phyloP scores from a whole-genome alignment of 2,113 vertebrate genomes.

The Ictalurus punctatus region DNA sequence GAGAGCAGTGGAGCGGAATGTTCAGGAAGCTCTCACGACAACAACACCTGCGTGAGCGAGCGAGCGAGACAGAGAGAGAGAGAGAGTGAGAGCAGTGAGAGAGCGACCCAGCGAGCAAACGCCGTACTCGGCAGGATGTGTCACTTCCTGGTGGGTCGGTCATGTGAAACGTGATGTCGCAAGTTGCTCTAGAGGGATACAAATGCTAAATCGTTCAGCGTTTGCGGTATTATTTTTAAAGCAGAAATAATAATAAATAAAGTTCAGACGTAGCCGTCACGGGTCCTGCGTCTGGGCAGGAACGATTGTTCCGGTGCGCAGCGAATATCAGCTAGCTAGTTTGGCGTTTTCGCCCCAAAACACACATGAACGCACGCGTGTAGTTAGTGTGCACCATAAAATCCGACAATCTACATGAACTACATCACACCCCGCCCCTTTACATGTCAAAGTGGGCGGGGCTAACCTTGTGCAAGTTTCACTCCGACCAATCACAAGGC shows the following conservation, averaged over 20 bases:
- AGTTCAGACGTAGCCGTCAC: neutral
- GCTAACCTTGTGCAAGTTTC: neutral
- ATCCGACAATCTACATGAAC: neutral
- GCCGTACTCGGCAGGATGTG: neutral
- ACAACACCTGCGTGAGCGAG: constrained; percentile 34
- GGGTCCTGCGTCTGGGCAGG: no score
- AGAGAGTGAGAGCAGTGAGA: neutral
- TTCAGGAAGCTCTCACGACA: constrained; percentile 48
- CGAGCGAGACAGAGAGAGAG: neutral
- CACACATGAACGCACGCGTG: neutral
- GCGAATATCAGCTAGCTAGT: neutral
- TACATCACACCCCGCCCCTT: neutral
- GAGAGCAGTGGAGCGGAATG: constrained; percentile 37
- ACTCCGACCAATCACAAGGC: neutral
- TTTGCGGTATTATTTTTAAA: neutral
- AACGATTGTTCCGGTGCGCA: no score
- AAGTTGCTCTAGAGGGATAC: neutral
- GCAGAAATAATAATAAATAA: neutral
- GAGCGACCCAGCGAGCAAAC: neutral
- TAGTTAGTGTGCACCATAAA: neutral
- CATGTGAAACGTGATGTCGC: neutral
- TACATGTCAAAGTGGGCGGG: neutral
- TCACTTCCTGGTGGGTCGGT: neutral
- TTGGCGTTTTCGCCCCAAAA: neutral
- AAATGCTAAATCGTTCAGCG: neutral